Evolutionary conservation across 2,888 invertebrate species (phyloP).

Genomic region (Polyommatus iphigenia): DNA sequence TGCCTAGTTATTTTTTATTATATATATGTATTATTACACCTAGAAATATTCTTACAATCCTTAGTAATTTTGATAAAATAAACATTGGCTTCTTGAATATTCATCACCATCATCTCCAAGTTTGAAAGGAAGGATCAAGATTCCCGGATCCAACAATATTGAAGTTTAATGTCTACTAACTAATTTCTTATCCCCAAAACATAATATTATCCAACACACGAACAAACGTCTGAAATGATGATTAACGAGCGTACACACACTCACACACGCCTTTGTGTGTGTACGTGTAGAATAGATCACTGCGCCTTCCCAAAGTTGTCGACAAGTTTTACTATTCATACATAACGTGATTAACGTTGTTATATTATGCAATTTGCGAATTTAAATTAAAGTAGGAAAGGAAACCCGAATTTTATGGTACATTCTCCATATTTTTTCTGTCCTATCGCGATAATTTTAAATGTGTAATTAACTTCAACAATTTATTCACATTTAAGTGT

Average conservation of each 20-base stretch:
- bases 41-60: no score
- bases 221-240: slow-evolving; percentile 80
- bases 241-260: slow-evolving; percentile 78
- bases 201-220: slow-evolving; percentile 79
- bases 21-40: no score
- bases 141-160: slow-evolving; percentile 43
- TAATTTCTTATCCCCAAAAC: slow-evolving; percentile 82
- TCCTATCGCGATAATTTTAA: background rate
- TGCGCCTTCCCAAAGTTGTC: slow-evolving; percentile 17
- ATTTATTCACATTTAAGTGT: background rate
- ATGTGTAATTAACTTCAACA: background rate
- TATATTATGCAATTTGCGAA: background rate
- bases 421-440: background rate
- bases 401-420: no score
- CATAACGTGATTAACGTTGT: background rate
- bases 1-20: background rate
- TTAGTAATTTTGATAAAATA: no score
- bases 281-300: slow-evolving; percentile 70
- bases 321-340: slow-evolving; percentile 3
- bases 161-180: slow-evolving; percentile 80
- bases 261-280: slow-evolving; percentile 48
- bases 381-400: no score
- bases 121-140: slow-evolving; percentile 49
- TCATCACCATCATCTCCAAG: background rate
- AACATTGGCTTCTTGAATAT: background rate